phyloP scores from a whole-genome alignment of 2,797 vertebrate genomes.

The Danionella dracula region DNA sequence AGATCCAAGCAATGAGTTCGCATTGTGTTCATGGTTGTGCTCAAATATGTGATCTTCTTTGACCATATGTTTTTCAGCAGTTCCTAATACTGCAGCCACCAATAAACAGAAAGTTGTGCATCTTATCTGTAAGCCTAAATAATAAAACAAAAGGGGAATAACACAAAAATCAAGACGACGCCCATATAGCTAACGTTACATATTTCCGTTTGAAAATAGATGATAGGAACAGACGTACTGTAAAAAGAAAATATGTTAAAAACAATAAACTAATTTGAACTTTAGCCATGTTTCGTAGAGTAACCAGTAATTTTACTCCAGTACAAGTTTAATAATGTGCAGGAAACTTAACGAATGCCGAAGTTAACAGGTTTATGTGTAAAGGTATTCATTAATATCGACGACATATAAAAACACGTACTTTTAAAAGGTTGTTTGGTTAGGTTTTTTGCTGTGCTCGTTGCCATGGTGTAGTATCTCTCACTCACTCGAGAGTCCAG shows the following conservation, averaged over 20 bases:
- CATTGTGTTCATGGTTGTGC: conserved; percentile 30
- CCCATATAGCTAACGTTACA: no score
- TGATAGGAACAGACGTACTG: no score
- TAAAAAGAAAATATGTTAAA: no score
- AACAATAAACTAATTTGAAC: no score
- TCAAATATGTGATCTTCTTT: background rate
- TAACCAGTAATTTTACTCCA: no score
- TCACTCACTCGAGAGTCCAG: background rate
- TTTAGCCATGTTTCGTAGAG: no score
- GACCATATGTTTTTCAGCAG: background rate
- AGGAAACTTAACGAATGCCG: no score
- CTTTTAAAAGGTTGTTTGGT: background rate
- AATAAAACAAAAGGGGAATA: background rate
- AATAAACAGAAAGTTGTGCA: background rate
- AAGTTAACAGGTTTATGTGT: no score
- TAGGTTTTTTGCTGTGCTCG: background rate
- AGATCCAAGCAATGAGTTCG: conserved; percentile 27
- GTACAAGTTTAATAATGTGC: no score
- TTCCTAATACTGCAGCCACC: background rate
- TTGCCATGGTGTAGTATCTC: background rate
- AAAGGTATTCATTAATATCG: no score
- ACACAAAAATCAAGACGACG: background rate
- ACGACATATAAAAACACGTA: background rate
- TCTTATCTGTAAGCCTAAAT: background rate
- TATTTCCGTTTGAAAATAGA: no score